Conservation (phyloP, 2,797 vertebrate species). For the Danio choprae region DNA sequence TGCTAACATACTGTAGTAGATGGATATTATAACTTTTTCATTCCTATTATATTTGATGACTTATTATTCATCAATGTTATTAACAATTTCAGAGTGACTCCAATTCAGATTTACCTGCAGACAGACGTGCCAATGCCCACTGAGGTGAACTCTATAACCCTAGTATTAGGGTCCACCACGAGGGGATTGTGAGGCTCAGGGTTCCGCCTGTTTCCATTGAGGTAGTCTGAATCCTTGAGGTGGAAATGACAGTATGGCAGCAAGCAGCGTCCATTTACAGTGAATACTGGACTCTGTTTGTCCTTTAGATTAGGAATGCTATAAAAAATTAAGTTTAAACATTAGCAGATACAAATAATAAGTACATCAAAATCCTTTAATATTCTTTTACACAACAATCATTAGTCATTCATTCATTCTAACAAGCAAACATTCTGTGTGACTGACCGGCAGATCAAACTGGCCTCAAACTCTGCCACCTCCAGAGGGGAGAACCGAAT, state of each 20-base stretch:
- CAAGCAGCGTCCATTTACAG: conserved; percentile 77
- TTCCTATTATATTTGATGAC: background rate
- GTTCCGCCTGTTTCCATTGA: conserved; percentile 64
- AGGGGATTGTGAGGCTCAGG: conserved; percentile 66
- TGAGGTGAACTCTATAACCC: conserved; percentile 82
- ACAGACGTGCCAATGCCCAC: conserved; percentile 74
- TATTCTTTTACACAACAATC: too few species aligned
- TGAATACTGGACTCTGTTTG: conserved; percentile 68
- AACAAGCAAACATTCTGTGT: background rate
- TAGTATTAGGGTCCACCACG: conserved; percentile 73
- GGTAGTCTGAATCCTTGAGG: conserved; percentile 84
- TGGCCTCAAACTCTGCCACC: conserved; percentile 78
- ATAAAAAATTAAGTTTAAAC: background rate
- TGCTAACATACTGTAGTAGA: background rate
- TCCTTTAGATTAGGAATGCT: conserved; percentile 86
- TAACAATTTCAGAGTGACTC: too few species aligned
- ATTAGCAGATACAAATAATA: background rate
- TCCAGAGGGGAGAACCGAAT: conserved; percentile 83
- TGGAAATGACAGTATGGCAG: conserved; percentile 82
- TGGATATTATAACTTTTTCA: background rate
- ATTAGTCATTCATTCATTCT: background rate
- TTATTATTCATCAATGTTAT: too few species aligned
- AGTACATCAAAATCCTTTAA: background rate
- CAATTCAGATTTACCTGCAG: conserved; percentile 70
- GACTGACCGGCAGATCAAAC: conserved; percentile 84